These are phyloP conservation scores for Hippocampus comes DNA, from an alignment of 2,113 vertebrate genomes.

Conservation along the genomic window DNA sequence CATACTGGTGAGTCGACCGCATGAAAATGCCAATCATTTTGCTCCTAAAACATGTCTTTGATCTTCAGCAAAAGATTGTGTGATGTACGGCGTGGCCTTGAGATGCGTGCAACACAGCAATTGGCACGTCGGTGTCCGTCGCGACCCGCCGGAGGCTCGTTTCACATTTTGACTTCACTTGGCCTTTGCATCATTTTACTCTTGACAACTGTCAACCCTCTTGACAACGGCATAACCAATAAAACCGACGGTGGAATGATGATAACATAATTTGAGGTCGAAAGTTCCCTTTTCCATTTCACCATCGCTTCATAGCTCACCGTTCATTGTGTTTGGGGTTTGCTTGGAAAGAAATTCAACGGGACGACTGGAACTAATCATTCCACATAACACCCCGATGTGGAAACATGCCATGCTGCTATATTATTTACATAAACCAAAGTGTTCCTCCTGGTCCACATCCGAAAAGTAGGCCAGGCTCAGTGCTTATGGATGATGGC, in stretches of 20 bases:
- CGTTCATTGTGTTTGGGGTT: constrained; percentile 6
- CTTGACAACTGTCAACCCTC: too few species aligned
- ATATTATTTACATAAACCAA: constrained; percentile 52
- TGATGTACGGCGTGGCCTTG: neutral
- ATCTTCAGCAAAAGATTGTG: neutral
- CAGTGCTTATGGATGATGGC: constrained; percentile 3
- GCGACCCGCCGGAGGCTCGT: too few species aligned
- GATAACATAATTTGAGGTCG: neutral
- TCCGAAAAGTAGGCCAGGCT: constrained; percentile 40
- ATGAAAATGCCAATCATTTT: neutral
- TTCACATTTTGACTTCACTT: neutral
- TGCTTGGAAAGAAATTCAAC: neutral
- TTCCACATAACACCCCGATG: constrained; percentile 4
- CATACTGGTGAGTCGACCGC: constrained; percentile 80
- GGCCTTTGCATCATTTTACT: too few species aligned
- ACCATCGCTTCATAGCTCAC: constrained; percentile 15
- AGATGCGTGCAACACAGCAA: too few species aligned
- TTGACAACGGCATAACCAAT: too few species aligned
- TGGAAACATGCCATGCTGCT: constrained; percentile 19
- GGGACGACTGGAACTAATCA: neutral
- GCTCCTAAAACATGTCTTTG: neutral
- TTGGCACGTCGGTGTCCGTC: too few species aligned
- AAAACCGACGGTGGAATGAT: too few species aligned
- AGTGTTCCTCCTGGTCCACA: constrained; percentile 29
- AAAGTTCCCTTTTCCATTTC: neutral